phyloP scores from a whole-genome alignment of 2,797 vertebrate species.

The Dendrocincla fuliginosa region DNA sequence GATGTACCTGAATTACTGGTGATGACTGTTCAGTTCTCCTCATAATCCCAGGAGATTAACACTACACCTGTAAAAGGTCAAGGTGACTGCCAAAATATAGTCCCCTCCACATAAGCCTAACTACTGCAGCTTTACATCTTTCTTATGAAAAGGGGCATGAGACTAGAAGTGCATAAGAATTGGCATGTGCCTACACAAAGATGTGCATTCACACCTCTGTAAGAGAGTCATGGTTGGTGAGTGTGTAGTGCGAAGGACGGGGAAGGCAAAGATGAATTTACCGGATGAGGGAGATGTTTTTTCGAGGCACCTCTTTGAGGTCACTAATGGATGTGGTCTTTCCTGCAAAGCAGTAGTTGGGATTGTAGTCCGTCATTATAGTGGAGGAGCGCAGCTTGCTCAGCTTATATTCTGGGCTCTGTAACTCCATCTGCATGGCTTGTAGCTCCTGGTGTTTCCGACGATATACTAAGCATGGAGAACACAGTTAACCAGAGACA shows the following conservation, averaged over 20 bases:
- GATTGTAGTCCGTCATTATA: constrained; percentile 99
- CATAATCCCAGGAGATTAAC: neutral
- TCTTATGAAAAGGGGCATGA: neutral
- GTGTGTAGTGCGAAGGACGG: neutral
- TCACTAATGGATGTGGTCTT: constrained; percentile 96
- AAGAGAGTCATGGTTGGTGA: neutral
- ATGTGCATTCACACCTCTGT: neutral
- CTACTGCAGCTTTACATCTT: neutral
- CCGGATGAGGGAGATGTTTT: constrained; percentile 95
- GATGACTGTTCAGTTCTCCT: neutral
- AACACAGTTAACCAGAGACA: neutral
- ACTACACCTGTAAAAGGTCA: neutral
- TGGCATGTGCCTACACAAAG: neutral
- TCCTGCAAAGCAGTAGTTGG: constrained; percentile 98
- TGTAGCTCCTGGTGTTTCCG: constrained; percentile 98
- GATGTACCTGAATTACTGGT: neutral
- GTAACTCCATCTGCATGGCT: constrained; percentile 96
- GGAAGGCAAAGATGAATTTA: constrained; percentile 63
- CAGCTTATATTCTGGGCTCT: constrained; percentile 97
- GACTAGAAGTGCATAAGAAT: neutral
- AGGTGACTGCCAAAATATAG: neutral
- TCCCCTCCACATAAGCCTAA: neutral
- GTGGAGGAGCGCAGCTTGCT: constrained; percentile 97
- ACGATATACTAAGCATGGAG: constrained; percentile 86
- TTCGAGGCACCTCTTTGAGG: constrained; percentile 95